Evolutionary conservation across 2,888 invertebrate species (phyloP).

Genomic region (Andrena camellia): DNA sequence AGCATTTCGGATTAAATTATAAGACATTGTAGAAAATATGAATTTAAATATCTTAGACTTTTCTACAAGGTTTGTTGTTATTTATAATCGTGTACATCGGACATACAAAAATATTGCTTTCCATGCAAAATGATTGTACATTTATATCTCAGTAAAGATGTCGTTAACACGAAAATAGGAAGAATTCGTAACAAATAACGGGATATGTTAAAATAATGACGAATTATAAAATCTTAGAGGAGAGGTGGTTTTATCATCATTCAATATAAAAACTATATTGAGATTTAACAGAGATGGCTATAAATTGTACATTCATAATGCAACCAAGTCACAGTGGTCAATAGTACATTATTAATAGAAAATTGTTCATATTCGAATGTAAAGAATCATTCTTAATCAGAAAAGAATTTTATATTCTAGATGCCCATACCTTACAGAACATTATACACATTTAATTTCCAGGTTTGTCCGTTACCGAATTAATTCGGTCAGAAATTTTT

Average conservation of each 20-base stretch:
- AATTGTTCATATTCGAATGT: constrained; percentile 2
- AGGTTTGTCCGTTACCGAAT: not conserved
- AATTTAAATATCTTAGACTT: constrained; percentile 3
- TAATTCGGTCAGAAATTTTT: constrained; percentile 14
- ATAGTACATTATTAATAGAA: not conserved
- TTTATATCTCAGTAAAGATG: no score
- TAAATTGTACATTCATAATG: constrained; percentile 12
- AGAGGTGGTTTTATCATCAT: not conserved
- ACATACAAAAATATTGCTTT: constrained; percentile 11
- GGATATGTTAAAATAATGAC: no score
- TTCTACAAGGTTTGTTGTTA: constrained; percentile 1
- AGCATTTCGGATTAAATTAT: not conserved
- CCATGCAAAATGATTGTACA: constrained; percentile 10
- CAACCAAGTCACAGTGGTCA: not conserved
- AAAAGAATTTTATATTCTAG: constrained; percentile 14
- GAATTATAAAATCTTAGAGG: no score
- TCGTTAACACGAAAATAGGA: no score
- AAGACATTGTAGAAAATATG: not conserved
- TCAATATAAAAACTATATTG: not conserved
- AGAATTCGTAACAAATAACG: no score
- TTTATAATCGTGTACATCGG: constrained; percentile 8
- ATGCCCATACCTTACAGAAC: constrained; percentile 7
- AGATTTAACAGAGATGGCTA: not conserved
- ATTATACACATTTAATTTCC: constrained; percentile 5
- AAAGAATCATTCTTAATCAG: constrained; percentile 11